Base-by-base conservation (phyloP, 2,888 invertebrate genomes). In the Embidobia sp. region DNA sequence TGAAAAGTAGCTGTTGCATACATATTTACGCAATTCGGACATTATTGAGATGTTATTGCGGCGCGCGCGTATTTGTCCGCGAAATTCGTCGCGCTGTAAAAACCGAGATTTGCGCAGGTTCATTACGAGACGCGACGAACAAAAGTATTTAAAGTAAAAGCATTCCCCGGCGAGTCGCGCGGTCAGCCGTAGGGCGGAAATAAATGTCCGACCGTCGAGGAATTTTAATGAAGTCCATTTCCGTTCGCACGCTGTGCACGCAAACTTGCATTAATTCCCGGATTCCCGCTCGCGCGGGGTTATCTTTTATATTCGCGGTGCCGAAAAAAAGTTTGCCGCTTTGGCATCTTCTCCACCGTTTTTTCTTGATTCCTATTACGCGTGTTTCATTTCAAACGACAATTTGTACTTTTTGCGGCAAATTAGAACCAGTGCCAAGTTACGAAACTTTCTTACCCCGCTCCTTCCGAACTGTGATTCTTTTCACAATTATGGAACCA, bases 181-280 rank as follows among this genome's bases (percentile, higher is more conserved):
- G 79, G 70, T 74, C 72, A 57, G 59, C 78, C 77, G 70, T 64
- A 59, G 67, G 76, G 75, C 67, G 79, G 77, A 81, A 82, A 81
- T 83, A 84, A 84, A 85, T 82, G 81, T 77, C 64, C 64, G 55
- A 55, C 49, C 70, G 57, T 53, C 70, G 75, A 73, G 82, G 83
- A 82, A 84, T 85, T 84, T 84, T 84, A 85, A 85, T 83, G 78
- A 84, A 84, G 80, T 83, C 79, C 70, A 69, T 69, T 76, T 77
- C 79, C 70, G 49, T 76, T 78, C 74, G 70, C 49, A 64, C 74
- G 64, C 19, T 64, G 59, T 57, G 55, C 48, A 29, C 35, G 49
- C 69, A 26, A 74, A 80, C 80, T 80, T 79, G 78, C 80, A 79
- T 81, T 80, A 75, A 81, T 80, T 80, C 80, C 75, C 46, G 18